Conservation (phyloP, 2,797 vertebrate genomes). For the Sebastes taczanowskii region DNA sequence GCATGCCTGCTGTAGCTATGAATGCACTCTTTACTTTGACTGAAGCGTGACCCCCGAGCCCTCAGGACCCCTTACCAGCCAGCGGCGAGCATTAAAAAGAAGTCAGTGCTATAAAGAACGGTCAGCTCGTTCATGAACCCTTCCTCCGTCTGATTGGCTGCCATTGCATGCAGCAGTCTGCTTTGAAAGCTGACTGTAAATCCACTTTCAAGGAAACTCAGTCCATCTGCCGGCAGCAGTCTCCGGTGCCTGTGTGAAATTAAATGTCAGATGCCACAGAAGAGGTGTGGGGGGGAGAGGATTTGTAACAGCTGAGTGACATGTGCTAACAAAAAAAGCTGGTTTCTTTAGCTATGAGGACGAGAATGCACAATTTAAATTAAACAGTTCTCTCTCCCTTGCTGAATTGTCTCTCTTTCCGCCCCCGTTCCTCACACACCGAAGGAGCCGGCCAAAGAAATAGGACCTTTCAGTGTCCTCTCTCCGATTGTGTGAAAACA, state of each 20-base stretch:
- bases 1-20: background rate
- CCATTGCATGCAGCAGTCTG: background rate
- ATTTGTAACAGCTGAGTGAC: conserved; percentile 45
- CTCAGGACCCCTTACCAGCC: background rate
- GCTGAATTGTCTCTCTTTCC: conserved; percentile 11
- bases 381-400: background rate
- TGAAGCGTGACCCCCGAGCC: background rate
- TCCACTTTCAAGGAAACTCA: conserved; percentile 42
- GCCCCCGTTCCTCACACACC: background rate
- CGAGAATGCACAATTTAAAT: conserved; percentile 17
- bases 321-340: conserved; percentile 16
- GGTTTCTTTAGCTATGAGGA: background rate
- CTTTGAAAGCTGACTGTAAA: conserved; percentile 47
- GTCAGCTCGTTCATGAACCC: background rate
- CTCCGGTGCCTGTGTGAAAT: conserved; percentile 34
- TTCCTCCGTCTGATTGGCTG: conserved; percentile 9
- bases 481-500: conserved; percentile 38
- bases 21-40: background rate
- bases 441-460: conserved; percentile 18
- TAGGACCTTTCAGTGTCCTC: conserved; percentile 33
- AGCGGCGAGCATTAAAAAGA: background rate
- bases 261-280: conserved; percentile 43
- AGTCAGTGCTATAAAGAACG: background rate
- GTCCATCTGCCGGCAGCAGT: conserved; percentile 33
- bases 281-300: background rate